These are phyloP conservation scores for Cecropterus lyciades DNA, from an alignment of 1,140 invertebrate genomes.

Conservation along the genomic window DNA sequence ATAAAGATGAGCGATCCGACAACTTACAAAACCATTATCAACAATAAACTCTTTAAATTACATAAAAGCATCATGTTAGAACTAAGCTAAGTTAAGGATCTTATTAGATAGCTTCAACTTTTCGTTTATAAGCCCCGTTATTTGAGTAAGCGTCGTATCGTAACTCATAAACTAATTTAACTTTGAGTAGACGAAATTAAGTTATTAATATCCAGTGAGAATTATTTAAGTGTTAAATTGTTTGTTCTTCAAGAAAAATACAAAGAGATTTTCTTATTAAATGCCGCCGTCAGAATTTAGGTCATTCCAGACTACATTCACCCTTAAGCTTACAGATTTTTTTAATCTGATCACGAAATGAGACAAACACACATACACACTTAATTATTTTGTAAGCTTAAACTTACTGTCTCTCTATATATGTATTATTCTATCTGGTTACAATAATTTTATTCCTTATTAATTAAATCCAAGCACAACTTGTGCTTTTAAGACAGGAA, in stretches of 20 bases:
- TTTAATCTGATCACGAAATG: no score
- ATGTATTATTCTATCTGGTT: no score
- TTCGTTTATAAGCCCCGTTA: conserved; percentile 18
- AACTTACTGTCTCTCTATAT: no score
- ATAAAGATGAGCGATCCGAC: conserved; percentile 71
- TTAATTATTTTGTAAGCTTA: no score
- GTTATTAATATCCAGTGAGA: conserved; percentile 24
- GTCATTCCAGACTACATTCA: neutral
- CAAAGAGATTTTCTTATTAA: neutral
- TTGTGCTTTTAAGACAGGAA: no score
- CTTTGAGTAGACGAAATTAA: conserved; percentile 27
- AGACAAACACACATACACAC: no score
- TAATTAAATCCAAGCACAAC: no score
- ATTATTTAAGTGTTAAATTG: conserved; percentile 29
- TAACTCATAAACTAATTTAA: conserved; percentile 35
- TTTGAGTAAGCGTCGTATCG: conserved; percentile 31
- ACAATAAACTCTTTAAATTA: conserved; percentile 34
- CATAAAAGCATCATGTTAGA: conserved; percentile 27
- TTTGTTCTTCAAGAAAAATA: conserved; percentile 19
- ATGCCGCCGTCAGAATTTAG: neutral
- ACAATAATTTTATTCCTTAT: no score
- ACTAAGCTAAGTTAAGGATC: no score
- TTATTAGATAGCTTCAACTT: conserved; percentile 28
- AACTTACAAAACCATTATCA: conserved; percentile 53
- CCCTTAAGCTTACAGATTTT: no score